A percentile compares a stretch with the other conserved stretches of the same genome.
These are phyloP conservation scores for Nemotelus nigrinus DNA, from an alignment of 2,888 invertebrate genomes.

Conservation along the genomic window DNA sequence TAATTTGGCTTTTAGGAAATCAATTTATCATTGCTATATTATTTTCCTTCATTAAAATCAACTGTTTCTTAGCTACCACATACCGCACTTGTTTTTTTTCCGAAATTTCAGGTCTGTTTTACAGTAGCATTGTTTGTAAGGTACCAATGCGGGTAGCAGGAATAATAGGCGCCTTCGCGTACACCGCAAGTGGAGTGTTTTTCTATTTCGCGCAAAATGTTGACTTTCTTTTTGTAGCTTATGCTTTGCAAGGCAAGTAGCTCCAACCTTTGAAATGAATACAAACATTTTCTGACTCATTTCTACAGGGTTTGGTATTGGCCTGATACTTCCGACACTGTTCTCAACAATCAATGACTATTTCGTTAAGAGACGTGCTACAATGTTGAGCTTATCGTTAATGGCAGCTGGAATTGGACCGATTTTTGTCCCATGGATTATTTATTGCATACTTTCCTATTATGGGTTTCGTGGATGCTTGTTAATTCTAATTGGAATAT, in stretches of 20 bases:
- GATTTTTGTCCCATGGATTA: slow-evolving; percentile 74
- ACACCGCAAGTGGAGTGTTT: slow-evolving; percentile 71
- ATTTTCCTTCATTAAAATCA: no score
- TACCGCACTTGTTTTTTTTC: background rate
- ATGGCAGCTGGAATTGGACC: slow-evolving; percentile 74
- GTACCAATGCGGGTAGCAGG: slow-evolving; percentile 76
- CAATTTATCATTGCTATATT: no score
- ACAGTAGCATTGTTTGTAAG: slow-evolving; percentile 73
- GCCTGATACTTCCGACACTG: slow-evolving; percentile 76
- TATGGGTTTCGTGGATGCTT: slow-evolving; percentile 79
- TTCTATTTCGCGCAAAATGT: slow-evolving; percentile 73
- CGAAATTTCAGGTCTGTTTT: slow-evolving; percentile 64
- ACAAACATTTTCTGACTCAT: background rate
- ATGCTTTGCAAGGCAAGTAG: slow-evolving; percentile 69
- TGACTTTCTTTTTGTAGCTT: slow-evolving; percentile 72
- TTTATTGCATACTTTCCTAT: slow-evolving; percentile 69
- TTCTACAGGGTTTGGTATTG: slow-evolving; percentile 73
- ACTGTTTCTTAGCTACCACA: no score
- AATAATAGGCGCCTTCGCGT: slow-evolving; percentile 72
- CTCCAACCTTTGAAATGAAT: background rate
- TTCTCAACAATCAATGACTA: slow-evolving; percentile 80
- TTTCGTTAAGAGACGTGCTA: slow-evolving; percentile 74
- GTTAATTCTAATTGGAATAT: slow-evolving; percentile 73
- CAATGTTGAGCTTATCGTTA: slow-evolving; percentile 81
- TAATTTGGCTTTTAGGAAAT: no score